A percentile compares a stretch with the other conserved stretches of the same genome.
These are phyloP conservation scores for Notechis scutatus DNA, from an alignment of 2,113 vertebrate species.

Conservation along the genomic window DNA sequence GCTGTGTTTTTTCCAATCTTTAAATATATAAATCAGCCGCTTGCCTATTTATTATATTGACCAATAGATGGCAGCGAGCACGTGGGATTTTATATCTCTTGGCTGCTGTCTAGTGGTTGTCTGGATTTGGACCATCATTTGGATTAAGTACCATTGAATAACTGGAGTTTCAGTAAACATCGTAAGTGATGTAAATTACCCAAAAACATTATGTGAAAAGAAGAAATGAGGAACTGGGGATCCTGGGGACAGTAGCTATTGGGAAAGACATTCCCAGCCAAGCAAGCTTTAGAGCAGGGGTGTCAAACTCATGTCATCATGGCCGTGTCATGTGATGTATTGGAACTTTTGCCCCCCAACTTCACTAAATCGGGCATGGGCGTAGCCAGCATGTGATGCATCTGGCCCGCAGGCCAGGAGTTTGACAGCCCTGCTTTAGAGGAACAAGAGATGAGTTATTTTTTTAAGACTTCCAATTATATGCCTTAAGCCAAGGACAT, in stretches of 20 bases:
- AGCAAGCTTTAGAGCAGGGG: not conserved
- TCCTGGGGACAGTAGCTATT: not conserved
- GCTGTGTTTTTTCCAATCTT: not conserved
- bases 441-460: not conserved
- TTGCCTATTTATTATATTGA: not conserved
- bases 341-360: no score
- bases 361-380: no score
- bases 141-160: not conserved
- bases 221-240: not conserved
- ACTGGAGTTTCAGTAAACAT: not conserved
- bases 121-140: not conserved
- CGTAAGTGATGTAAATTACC: not conserved
- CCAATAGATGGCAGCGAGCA: not conserved
- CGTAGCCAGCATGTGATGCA: no score
- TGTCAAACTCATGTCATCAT: no score
- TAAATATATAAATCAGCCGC: not conserved
- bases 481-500: not conserved
- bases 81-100: not conserved
- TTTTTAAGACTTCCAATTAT: not conserved
- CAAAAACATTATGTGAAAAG: not conserved
- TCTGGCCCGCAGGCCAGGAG: no score
- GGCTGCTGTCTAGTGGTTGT: not conserved
- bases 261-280: not conserved
- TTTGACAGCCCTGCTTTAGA: no score
- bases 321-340: no score